These are phyloP conservation scores for Neostethus bicornis DNA, from an alignment of 2,797 vertebrate genomes.

Conservation along the genomic window DNA sequence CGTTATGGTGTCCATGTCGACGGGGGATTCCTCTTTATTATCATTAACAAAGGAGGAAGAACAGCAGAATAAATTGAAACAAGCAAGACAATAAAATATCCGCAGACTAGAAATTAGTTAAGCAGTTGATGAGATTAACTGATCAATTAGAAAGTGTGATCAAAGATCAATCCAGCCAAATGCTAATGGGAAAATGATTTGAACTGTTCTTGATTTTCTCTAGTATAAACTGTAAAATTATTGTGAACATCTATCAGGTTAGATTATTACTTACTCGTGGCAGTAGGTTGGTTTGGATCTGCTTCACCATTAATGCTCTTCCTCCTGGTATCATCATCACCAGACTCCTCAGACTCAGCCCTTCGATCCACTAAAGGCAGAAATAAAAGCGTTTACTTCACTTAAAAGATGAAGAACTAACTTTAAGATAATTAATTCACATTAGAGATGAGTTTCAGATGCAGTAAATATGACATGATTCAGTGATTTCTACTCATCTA, in stretches of 20 bases:
- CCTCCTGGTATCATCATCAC: conserved; percentile 93
- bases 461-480: conserved; percentile 17
- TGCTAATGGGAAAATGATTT: no score
- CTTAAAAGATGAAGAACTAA: not conserved
- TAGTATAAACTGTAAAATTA: not conserved
- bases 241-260: not conserved
- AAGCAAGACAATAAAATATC: not conserved
- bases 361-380: conserved; percentile 88
- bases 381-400: conserved; percentile 7
- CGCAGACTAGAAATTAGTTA: not conserved
- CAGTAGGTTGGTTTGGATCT: conserved; percentile 77
- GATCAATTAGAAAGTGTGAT: no score
- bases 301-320: conserved; percentile 81
- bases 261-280: conserved; percentile 64
- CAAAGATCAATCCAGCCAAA: no score
- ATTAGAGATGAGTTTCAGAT: conserved; percentile 16
- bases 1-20: conserved; percentile 96
- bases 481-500: conserved; percentile 11
- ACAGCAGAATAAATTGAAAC: not conserved
- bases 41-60: conserved; percentile 18
- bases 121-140: no score
- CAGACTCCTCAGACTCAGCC: conserved; percentile 95
- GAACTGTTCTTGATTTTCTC: no score
- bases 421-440: not conserved
- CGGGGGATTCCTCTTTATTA: conserved; percentile 90